A percentile compares a stretch with the other conserved stretches of the same genome.
Evolutionary conservation across 1,140 invertebrate genomes (phyloP).

Genomic region (Drosophila bifasciata): DNA sequence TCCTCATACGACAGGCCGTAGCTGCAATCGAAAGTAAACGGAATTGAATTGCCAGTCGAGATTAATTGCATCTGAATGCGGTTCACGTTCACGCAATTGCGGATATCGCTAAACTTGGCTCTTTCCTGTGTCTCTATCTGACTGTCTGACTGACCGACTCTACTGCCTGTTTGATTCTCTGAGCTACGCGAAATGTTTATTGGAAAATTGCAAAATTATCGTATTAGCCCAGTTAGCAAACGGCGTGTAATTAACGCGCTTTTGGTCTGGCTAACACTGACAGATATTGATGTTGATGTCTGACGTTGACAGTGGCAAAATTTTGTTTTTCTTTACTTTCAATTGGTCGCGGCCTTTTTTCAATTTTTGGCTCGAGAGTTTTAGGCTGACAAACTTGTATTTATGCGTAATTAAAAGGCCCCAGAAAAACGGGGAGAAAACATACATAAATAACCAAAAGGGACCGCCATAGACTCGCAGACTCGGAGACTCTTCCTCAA

Average conservation of each 20-base stretch:
- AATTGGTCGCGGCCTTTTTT: conserved; percentile 21
- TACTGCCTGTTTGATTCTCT: conserved; percentile 14
- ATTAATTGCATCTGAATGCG: conserved; percentile 31
- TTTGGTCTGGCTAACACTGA: conserved; percentile 26
- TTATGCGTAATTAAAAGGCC: neutral
- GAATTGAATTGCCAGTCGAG: conserved; percentile 15
- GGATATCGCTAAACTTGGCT: conserved; percentile 57
- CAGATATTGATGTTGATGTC: conserved; percentile 52
- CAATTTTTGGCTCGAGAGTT: conserved; percentile 10
- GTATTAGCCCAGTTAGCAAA: conserved; percentile 58
- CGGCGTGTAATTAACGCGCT: conserved; percentile 59
- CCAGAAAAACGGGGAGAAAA: conserved; percentile 25
- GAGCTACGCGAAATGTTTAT: conserved; percentile 36
- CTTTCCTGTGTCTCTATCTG: conserved; percentile 42
- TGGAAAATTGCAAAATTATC: conserved; percentile 64
- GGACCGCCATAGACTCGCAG: conserved; percentile 19
- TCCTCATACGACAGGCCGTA: conserved; percentile 94
- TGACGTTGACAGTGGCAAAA: conserved; percentile 61
- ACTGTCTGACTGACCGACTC: no score
- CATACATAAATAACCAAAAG: conserved; percentile 46
- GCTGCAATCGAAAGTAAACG: conserved; percentile 84
- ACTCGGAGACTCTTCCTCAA: conserved; percentile 55
- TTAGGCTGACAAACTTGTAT: conserved; percentile 42
- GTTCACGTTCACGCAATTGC: conserved; percentile 18
- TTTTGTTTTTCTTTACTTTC: conserved; percentile 34